phyloP scores from a whole-genome alignment of 2,888 invertebrate species.

The Drosophila flavopinicola region DNA sequence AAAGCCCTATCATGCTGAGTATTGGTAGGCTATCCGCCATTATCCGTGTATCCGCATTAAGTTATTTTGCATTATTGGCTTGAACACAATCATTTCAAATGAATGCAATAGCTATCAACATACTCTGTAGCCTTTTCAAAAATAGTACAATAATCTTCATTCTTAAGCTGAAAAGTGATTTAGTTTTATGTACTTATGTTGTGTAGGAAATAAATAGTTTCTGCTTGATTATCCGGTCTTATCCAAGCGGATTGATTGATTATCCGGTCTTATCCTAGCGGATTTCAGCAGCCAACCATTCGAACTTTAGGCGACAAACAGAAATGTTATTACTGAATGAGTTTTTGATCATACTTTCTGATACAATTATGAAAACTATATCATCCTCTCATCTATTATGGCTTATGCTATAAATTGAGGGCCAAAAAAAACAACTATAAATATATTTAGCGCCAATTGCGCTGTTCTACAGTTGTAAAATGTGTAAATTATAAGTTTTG shows the following conservation, averaged over 20 bases:
- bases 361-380: background rate
- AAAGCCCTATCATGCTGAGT: background rate
- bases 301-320: too few relatives aligned
- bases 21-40: background rate
- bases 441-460: background rate
- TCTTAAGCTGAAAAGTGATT: too few relatives aligned
- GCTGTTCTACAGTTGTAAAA: constrained; percentile 15
- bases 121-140: too few relatives aligned
- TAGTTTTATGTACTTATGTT: too few relatives aligned
- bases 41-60: background rate
- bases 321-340: too few relatives aligned
- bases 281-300: too few relatives aligned
- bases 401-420: constrained; percentile 9
- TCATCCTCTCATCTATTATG: background rate
- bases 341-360: background rate
- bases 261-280: background rate
- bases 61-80: too few relatives aligned
- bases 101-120: too few relatives aligned
- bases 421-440: constrained; percentile 7
- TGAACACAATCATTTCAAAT: too few relatives aligned
- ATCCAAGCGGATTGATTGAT: background rate
- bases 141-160: too few relatives aligned
- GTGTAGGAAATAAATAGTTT: background rate
- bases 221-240: background rate
- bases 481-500: constrained; percentile 31